These are phyloP conservation scores for Lottia scabra DNA, from an alignment of 2,888 invertebrate genomes.

Conservation along the genomic window DNA sequence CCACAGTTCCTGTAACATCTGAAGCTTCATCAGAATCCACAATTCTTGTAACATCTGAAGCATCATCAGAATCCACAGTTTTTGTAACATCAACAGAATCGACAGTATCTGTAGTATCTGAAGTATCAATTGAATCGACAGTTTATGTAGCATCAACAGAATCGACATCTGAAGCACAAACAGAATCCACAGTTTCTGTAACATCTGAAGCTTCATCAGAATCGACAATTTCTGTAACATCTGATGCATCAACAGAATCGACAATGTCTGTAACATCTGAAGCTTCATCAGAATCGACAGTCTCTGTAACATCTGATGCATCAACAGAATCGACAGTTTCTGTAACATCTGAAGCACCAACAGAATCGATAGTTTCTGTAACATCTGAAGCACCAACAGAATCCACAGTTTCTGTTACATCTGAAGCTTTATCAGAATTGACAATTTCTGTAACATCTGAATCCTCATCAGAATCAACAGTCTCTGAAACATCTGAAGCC, in stretches of 20 bases:
- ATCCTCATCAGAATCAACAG: too few species aligned
- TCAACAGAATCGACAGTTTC: neutral
- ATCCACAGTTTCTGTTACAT: too few species aligned
- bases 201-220: neutral
- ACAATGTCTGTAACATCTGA: neutral
- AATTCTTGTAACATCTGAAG: neutral
- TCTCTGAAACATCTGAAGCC: too few species aligned
- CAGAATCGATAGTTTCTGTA: too few species aligned
- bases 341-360: too few species aligned
- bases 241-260: neutral
- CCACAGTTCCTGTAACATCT: neutral
- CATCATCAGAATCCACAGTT: too few species aligned
- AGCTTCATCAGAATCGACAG: too few species aligned
- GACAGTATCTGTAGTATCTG: neutral
- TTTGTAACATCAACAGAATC: neutral
- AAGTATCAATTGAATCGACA: neutral
- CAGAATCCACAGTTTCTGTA: neutral
- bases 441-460: too few species aligned
- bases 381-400: too few species aligned
- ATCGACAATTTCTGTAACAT: neutral
- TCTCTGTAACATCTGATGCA: neutral
- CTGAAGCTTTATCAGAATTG: too few species aligned
- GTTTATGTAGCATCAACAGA: neutral
- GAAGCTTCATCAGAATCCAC: too few species aligned
- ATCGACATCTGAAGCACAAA: too few species aligned